Conservation (phyloP, 2,797 vertebrate species). For the Bradypus variegatus region DNA sequence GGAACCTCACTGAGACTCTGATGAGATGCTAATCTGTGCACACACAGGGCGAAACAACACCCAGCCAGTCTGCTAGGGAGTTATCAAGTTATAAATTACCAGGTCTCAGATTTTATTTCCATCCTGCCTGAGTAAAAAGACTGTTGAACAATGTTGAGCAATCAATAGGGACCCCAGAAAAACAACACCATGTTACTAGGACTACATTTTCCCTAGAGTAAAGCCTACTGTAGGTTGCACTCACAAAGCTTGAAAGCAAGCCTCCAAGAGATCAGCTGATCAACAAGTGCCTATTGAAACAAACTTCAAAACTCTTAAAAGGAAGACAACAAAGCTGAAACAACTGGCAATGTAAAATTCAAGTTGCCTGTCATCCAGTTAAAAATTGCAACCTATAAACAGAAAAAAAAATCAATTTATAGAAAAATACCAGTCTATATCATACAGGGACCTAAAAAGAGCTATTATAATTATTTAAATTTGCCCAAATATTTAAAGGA, state of each 20-base stretch:
- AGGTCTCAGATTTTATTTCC: neutral
- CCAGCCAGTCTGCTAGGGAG: neutral
- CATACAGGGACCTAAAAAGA: neutral
- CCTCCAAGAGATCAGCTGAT: neutral
- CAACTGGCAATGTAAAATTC: neutral
- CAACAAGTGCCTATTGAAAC: neutral
- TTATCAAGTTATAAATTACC: accelerated
- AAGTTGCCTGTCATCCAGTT: neutral
- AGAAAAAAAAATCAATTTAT: neutral
- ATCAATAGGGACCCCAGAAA: neutral
- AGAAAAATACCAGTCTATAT: neutral
- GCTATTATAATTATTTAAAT: no score
- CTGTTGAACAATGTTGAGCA: no score
- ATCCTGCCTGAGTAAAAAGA: neutral
- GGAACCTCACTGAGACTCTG: neutral
- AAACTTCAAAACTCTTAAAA: no score
- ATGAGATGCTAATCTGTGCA: accelerated
- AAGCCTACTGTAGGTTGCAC: neutral
- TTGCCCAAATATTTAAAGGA: neutral
- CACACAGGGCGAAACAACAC: neutral
- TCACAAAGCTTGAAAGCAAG: neutral
- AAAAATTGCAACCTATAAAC: neutral
- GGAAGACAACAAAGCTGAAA: neutral
- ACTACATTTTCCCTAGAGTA: neutral
- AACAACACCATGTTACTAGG: no score